Evolutionary conservation across 2,888 invertebrate genomes (phyloP), one percentile per base, ranked within the genome.

Genomic region (Homarus gammarus): DNA sequence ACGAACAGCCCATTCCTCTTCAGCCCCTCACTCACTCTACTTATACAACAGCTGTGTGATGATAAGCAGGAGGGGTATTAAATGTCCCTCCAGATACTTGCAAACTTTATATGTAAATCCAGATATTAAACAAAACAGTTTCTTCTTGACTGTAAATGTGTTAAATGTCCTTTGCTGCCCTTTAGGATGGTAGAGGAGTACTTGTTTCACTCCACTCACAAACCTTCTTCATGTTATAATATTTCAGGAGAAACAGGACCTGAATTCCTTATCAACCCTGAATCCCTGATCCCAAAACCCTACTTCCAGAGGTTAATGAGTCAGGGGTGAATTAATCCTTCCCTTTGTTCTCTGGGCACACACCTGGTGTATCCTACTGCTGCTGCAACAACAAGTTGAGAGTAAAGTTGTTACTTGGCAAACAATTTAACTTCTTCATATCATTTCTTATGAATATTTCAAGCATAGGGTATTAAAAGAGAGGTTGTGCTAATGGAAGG

Each of bases 11-110:
- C 44, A 84, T 89, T 36, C 89, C 89, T 27, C 89, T 85, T 22
- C 89, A 89, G n/a, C 85, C 89, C 10, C 84, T 89, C 72, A 89
- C 89, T 64, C 89, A 89, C 61, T 89, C 89, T 36, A 89, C 89
- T 33, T 89, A 84, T 31, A 89, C 89, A n/a, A 89, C 89, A 38
- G 84, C 89, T 27, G 89, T 89, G 73, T 89, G 81, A 89, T 38
- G 38, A 72, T 33, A 75, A 31, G 64, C 40, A n/a, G 38, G 10
- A 22, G 51, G 51, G 72, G 31, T 61, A 68, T 12, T 36, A 27
- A 15, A 27, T 36, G n/a, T 78, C 72, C 84, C 84, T 73, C 73
- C 84, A 70, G 49, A 22, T 22, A 72, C 49, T 31, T 31, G 49
- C 51, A 51, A 38, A 27, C 38, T 38, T 27, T 68, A 12, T 81